phyloP scores from a whole-genome alignment of 2,888 invertebrate genomes.

The Drosophila anomelani region DNA sequence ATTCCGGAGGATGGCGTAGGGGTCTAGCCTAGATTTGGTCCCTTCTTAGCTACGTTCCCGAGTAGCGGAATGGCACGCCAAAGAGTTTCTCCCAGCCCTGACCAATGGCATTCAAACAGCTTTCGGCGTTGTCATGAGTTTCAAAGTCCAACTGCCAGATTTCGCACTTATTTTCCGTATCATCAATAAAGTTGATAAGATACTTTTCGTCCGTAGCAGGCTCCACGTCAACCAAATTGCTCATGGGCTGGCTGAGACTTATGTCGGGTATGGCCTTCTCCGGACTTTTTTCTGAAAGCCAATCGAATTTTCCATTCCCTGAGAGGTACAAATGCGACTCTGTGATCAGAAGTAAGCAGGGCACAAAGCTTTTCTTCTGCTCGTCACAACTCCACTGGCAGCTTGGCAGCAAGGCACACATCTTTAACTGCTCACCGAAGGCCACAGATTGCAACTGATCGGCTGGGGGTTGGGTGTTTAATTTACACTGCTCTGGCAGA shows the following conservation, averaged over 20 bases:
- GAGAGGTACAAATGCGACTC: conserved; percentile 85
- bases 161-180: conserved; percentile 85
- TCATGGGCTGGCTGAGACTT: conserved; percentile 85
- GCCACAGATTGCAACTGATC: conserved; percentile 74
- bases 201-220: conserved; percentile 82
- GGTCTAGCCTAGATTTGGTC: conserved; percentile 15
- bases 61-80: conserved; percentile 84
- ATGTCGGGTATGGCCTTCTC: conserved; percentile 59
- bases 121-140: conserved; percentile 84
- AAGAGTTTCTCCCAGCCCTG: conserved; percentile 86
- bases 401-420: conserved; percentile 85
- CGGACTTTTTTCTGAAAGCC: conserved; percentile 82
- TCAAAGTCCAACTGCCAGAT: conserved; percentile 85
- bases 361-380: conserved; percentile 70
- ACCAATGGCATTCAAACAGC: conserved; percentile 85
- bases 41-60: conserved; percentile 50
- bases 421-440: conserved; percentile 80
- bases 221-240: conserved; percentile 86
- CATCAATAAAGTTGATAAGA: conserved; percentile 86
- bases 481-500: conserved; percentile 84
- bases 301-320: conserved; percentile 83
- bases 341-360: conserved; percentile 82
- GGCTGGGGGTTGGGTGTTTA: conserved; percentile 81
- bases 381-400: conserved; percentile 83
- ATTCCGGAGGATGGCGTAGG: conserved; percentile 27